A percentile compares a stretch with the other conserved stretches of the same genome.
Conservation (phyloP, 2,113 vertebrate genomes). For the Triplophysa rosa region DNA sequence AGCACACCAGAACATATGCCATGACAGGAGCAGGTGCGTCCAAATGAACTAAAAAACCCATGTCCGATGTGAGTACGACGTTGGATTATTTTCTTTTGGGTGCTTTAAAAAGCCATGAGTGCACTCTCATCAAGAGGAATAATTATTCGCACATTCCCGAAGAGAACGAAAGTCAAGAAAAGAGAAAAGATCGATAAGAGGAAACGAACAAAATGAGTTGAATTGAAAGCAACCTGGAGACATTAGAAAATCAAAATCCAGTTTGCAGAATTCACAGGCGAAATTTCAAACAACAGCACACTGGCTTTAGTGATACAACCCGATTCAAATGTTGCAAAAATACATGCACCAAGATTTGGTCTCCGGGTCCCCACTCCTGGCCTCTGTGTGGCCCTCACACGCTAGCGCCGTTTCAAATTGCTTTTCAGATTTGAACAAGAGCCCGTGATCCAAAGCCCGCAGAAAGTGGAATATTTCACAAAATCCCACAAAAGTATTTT, state of each 20-base stretch:
- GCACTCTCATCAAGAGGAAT: slow-evolving; percentile 19
- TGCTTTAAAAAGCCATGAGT: slow-evolving; percentile 17
- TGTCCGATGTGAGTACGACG: slow-evolving; percentile 31
- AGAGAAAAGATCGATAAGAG: slow-evolving; percentile 3
- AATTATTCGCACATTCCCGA: slow-evolving; percentile 5
- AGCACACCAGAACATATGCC: slow-evolving; percentile 11
- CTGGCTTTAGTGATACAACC: no score
- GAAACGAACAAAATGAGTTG: no score
- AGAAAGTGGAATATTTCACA: slow-evolving; percentile 68
- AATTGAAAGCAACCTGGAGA: no score
- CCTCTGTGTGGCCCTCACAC: slow-evolving; percentile 8
- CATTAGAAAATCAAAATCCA: no score
- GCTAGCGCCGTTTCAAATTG: slow-evolving; percentile 42
- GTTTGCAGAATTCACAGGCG: no score
- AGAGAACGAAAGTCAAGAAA: neutral
- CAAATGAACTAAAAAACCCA: slow-evolving; percentile 28
- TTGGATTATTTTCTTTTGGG: slow-evolving; percentile 14
- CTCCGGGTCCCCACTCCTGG: neutral
- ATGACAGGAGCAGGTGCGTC: slow-evolving; percentile 47
- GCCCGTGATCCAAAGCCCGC: slow-evolving; percentile 49
- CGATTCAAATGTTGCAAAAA: no score
- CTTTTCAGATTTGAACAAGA: slow-evolving; percentile 46
- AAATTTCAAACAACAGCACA: no score
- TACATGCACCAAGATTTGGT: neutral
- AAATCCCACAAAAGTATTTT: slow-evolving; percentile 67